phyloP scores from a whole-genome alignment of 1,140 invertebrate species.

The Theocolax elegans region DNA sequence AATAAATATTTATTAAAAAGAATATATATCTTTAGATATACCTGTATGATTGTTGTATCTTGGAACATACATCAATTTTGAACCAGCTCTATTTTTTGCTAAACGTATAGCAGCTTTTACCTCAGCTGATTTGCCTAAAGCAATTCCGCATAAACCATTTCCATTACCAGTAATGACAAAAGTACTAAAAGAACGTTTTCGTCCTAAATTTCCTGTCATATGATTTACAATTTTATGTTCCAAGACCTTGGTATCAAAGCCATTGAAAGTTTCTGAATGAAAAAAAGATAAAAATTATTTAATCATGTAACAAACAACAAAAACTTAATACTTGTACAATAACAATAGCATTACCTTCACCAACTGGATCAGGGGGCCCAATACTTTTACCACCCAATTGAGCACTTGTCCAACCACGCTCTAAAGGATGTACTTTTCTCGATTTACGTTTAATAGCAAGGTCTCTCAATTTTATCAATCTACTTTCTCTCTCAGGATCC shows the following conservation, averaged over 20 bases:
- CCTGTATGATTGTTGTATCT: conserved; percentile 86
- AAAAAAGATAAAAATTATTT: conserved; percentile 33
- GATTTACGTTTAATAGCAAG: conserved; percentile 72
- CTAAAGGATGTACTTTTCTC: conserved; percentile 78
- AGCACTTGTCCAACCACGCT: conserved; percentile 89
- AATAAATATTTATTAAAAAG: too few species aligned
- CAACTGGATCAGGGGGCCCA: conserved; percentile 87
- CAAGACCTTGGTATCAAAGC: conserved; percentile 88
- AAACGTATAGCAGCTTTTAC: conserved; percentile 73
- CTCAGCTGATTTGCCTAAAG: conserved; percentile 77
- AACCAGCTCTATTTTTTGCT: conserved; percentile 88
- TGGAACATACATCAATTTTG: conserved; percentile 86
- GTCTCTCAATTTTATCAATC: conserved; percentile 79
- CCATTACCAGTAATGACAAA: conserved; percentile 89
- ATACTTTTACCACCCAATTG: conserved; percentile 85
- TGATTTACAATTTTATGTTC: conserved; percentile 83
- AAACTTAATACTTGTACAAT: background rate
- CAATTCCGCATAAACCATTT: conserved; percentile 88
- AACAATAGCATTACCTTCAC: conserved; percentile 70
- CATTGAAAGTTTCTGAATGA: conserved; percentile 82
- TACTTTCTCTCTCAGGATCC: conserved; percentile 77
- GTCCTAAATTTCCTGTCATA: conserved; percentile 89
- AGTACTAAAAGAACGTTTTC: conserved; percentile 74
- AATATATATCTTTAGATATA: conserved; percentile 54
- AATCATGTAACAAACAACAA: background rate